These are phyloP conservation scores for Alfaro cultratus DNA, from an alignment of 2,797 vertebrate genomes.

Conservation along the genomic window DNA sequence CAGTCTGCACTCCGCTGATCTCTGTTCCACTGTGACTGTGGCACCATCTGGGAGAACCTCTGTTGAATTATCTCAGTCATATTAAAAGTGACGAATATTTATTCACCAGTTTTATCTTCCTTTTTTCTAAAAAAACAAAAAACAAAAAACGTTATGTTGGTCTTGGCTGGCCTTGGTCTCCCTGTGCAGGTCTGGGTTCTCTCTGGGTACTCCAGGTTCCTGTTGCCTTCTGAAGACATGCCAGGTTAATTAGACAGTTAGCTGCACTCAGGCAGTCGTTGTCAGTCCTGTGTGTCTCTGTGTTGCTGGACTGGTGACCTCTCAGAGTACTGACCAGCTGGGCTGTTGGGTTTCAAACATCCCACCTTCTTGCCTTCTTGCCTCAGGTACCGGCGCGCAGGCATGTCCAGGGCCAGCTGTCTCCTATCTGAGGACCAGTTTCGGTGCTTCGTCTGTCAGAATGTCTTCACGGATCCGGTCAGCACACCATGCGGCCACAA, in stretches of 20 bases:
- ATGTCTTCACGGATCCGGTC: conserved; percentile 10
- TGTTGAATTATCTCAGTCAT: no score
- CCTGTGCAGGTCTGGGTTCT: not conserved
- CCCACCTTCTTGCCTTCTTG: not conserved
- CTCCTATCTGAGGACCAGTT: conserved; percentile 4
- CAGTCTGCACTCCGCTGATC: no score
- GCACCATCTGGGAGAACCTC: no score
- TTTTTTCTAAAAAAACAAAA: no score
- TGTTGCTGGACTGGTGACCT: not conserved
- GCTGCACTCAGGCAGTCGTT: not conserved
- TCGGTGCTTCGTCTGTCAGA: conserved; percentile 5
- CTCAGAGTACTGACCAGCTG: not conserved
- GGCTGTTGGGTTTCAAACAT: not conserved
- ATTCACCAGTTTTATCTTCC: no score
- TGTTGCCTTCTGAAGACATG: not conserved
- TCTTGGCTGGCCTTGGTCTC: not conserved
- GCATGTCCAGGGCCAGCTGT: not conserved
- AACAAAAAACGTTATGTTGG: not conserved
- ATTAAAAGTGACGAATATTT: no score
- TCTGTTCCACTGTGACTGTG: no score
- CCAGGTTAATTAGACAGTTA: not conserved
- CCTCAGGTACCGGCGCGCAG: not conserved
- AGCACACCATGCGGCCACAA: conserved; percentile 13
- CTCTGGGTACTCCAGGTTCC: not conserved
- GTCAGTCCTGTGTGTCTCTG: not conserved